Evolutionary conservation across 2,113 vertebrate species (phyloP).

Genomic region (Platysteira castanea): DNA sequence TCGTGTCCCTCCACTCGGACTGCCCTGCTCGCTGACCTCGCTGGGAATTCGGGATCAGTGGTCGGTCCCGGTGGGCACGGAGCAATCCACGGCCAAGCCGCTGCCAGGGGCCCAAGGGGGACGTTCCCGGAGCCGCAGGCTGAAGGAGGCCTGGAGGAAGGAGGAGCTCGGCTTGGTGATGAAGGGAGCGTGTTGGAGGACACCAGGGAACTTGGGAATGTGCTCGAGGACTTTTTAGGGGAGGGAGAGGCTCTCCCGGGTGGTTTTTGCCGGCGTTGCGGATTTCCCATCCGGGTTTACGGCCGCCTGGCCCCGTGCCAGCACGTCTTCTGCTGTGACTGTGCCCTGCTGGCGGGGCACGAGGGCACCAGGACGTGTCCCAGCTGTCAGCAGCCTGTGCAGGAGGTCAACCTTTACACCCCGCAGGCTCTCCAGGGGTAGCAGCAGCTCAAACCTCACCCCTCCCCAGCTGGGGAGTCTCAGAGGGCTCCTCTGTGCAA

Average conservation of each 20-base stretch:
- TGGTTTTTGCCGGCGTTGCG: not conserved
- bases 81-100: not conserved
- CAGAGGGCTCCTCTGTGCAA: not conserved
- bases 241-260: not conserved
- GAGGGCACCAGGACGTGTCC: constrained; percentile 76
- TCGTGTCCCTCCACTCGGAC: not conserved
- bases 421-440: not conserved
- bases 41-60: not conserved
- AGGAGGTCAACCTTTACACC: not conserved
- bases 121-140: not conserved
- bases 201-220: not conserved
- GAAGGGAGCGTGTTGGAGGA: not conserved
- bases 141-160: not conserved
- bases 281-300: not conserved
- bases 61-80: not conserved
- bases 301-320: constrained; percentile 73
- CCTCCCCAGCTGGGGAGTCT: fast-evolving
- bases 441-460: not conserved
- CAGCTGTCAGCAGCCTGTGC: constrained; percentile 44
- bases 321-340: constrained; percentile 79
- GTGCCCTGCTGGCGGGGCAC: constrained; percentile 74
- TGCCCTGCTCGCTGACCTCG: not conserved
- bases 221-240: not conserved
- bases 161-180: not conserved
- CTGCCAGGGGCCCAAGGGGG: not conserved